These are phyloP conservation scores for Andrena marginata DNA, from an alignment of 2,888 invertebrate species.

Conservation along the genomic window DNA sequence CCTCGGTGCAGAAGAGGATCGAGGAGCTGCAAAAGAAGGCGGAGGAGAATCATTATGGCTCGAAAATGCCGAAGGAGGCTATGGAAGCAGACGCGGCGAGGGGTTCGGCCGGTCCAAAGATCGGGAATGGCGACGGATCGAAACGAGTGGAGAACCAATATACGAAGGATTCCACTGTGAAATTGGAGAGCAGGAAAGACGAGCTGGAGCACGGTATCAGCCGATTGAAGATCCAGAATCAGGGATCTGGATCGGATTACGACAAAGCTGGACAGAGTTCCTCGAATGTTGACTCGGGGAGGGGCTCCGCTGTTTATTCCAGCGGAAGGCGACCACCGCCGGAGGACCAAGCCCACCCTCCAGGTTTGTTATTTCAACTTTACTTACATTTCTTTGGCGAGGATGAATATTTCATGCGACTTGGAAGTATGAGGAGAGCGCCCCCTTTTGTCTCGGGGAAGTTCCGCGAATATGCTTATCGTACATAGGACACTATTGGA, in stretches of 20 bases:
- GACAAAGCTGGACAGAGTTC: slow-evolving; percentile 91
- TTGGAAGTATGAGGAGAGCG: background rate
- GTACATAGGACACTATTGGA: background rate
- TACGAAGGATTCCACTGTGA: slow-evolving; percentile 61
- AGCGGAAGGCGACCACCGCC: slow-evolving; percentile 89
- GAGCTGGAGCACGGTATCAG: slow-evolving; percentile 81
- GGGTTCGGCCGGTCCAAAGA: slow-evolving; percentile 58
- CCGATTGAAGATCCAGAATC: slow-evolving; percentile 81
- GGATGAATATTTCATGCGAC: slow-evolving; percentile 9
- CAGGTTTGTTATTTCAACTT: slow-evolving; percentile 73
- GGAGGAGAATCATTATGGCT: slow-evolving; percentile 71
- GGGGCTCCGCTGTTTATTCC: slow-evolving; percentile 93
- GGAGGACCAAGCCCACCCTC: slow-evolving; percentile 82
- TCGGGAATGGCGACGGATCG: slow-evolving; percentile 61
- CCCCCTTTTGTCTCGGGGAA: background rate
- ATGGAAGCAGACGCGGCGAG: slow-evolving; percentile 67
- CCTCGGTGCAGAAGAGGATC: slow-evolving; percentile 76
- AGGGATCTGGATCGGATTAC: slow-evolving; percentile 87
- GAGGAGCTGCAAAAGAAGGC: slow-evolving; percentile 78
- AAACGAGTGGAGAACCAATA: slow-evolving; percentile 73
- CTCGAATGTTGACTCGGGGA: slow-evolving; percentile 92
- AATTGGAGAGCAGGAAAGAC: slow-evolving; percentile 77
- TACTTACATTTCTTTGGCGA: slow-evolving; percentile 11
- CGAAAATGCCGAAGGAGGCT: slow-evolving; percentile 71
- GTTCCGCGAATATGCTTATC: background rate